Percentiles rank a stretch among this genome's conserved stretches.
Evolutionary conservation across 2,888 invertebrate genomes (phyloP).

Genomic region (Drosophila kuntzei): DNA sequence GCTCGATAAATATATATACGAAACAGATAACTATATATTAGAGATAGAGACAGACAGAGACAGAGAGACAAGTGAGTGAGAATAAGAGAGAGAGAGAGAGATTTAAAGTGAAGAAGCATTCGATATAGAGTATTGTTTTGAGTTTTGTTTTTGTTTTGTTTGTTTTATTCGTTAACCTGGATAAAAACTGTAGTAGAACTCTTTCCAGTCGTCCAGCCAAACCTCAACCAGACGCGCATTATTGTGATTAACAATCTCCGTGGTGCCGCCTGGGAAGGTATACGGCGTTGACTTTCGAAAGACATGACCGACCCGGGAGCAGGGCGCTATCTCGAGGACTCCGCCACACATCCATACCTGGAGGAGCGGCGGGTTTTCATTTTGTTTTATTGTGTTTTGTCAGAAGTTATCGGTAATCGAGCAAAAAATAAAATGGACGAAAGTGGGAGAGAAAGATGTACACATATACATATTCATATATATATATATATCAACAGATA

Average conservation of each 20-base stretch:
- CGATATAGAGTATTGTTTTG: slow-evolving; percentile 35
- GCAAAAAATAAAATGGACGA: slow-evolving; percentile 25
- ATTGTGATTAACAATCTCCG: slow-evolving; percentile 99
- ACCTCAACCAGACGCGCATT: slow-evolving; percentile 99
- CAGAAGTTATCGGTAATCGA: slow-evolving; percentile 33
- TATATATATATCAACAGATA: slow-evolving; percentile 9
- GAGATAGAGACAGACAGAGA: slow-evolving; percentile 35
- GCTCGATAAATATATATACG: slow-evolving; percentile 65
- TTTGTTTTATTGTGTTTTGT: background rate
- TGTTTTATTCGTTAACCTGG: slow-evolving; percentile 89
- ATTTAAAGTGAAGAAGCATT: slow-evolving; percentile 71
- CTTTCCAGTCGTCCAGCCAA: slow-evolving; percentile 99
- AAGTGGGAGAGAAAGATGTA: slow-evolving; percentile 57
- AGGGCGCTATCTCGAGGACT: slow-evolving; percentile 96
- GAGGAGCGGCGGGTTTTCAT: slow-evolving; percentile 29
- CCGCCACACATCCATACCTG: slow-evolving; percentile 99
- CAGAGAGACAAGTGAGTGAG: slow-evolving; percentile 23
- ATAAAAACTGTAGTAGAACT: slow-evolving; percentile 99
- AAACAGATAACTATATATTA: slow-evolving; percentile 55
- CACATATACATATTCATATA: slow-evolving; percentile 42
- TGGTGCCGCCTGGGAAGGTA: slow-evolving; percentile 98
- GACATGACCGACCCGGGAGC: slow-evolving; percentile 97
- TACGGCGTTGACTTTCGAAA: slow-evolving; percentile 99
- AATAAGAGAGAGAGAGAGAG: slow-evolving; percentile 42
- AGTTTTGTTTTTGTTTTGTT: slow-evolving; percentile 30